phyloP scores from a whole-genome alignment of 2,797 vertebrate species.

The Chelon labrosus region DNA sequence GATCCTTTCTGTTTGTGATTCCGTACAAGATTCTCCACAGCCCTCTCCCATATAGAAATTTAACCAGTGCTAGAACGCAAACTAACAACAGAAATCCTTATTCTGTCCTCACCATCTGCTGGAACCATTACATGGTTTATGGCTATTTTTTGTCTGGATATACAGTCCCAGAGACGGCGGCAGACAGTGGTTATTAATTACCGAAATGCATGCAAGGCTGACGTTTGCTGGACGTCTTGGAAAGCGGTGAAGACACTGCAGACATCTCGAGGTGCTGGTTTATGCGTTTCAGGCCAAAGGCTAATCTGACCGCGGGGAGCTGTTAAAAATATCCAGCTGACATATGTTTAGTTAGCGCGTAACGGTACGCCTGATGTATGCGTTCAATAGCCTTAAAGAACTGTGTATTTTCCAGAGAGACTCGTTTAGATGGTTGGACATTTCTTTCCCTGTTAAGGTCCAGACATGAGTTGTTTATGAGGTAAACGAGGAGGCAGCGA shows the following conservation, averaged over 20 bases:
- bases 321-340: conserved; percentile 53
- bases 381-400: conserved; percentile 51
- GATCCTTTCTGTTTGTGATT: conserved; percentile 14
- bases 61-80: conserved; percentile 54
- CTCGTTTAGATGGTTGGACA: conserved; percentile 47
- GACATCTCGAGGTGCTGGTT: conserved; percentile 47
- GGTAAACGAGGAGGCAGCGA: conserved; percentile 18
- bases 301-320: conserved; percentile 71
- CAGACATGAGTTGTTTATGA: conserved; percentile 65
- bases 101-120: conserved; percentile 53
- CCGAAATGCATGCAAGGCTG: conserved; percentile 38
- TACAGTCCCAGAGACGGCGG: conserved; percentile 36
- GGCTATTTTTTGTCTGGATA: conserved; percentile 42
- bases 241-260: conserved; percentile 38
- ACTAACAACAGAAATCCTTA: conserved; percentile 44
- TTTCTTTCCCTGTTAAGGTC: conserved; percentile 46
- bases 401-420: conserved; percentile 51
- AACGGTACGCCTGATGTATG: conserved; percentile 63
- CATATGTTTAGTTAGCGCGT: conserved; percentile 58
- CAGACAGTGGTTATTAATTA: conserved; percentile 66
- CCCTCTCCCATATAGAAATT: conserved; percentile 18
- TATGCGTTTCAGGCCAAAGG: conserved; percentile 53
- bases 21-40: not conserved
- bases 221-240: conserved; percentile 50
- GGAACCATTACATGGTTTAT: conserved; percentile 58